Evolutionary conservation across 2,797 vertebrate genomes (phyloP), one percentile per base, ranked within the genome.

Genomic region (Anas capensis): DNA sequence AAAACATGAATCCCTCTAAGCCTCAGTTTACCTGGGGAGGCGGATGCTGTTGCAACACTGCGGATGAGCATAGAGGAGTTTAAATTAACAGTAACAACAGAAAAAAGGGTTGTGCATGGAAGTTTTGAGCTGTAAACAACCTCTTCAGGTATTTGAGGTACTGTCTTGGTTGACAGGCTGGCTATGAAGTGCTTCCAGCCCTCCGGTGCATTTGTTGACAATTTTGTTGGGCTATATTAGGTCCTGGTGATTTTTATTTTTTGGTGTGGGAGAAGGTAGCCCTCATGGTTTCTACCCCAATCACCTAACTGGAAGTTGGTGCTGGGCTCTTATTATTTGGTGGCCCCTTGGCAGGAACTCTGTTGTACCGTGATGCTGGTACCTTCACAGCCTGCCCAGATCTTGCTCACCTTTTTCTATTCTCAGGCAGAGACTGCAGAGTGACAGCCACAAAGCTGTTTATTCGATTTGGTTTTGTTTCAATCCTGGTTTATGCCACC

Each of bases 111-210:
- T 21, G 6, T 14, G 6, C 0, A 0, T 8, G 13, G 19, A 20
- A 69, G 14, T 14, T 27, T 54, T 60, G 61, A 61, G 26, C 29
- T 27, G 2, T 24, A 31, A 85, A 36, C 12, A 27, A n/a, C 2
- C 9, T 17, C 26, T 69, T 66, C 76, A 38, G 16, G 42, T 14
- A 7, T 71, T 44, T 66, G 12, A 83, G 36, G 13, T 15, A 8
- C 14, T 66, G 13, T 0, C 0, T 4, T 40, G n/a, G 40, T 19
- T 60, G 58, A 44, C 19, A 10, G 29, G 14, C 9, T 78, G 49
- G 27, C 33, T 21, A 14, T 48, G 26, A 27, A 23, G 34, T 19
- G 11, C 36, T 58, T 49, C 33, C 34, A 51, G 27, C 26, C 31
- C 49, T 70, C 14, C 4, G 36, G 40, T 85, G 40, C 10, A 51